Percentiles rank a stretch among this genome's conserved stretches.
Conservation (phyloP, 2,113 vertebrate genomes). For the Cryptotis parvus region DNA sequence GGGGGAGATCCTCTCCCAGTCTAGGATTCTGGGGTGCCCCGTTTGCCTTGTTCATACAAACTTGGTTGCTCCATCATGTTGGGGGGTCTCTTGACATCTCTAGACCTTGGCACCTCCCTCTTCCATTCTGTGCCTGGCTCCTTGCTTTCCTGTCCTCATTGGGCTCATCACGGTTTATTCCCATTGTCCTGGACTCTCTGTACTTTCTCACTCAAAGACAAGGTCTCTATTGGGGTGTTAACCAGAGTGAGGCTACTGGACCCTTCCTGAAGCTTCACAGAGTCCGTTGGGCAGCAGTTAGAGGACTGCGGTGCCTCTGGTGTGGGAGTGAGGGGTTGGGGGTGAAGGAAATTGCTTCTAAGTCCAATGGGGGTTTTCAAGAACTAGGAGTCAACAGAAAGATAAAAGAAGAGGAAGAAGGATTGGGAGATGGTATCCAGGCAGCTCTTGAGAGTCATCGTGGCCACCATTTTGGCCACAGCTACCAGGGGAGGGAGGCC, state of each 20-base stretch:
- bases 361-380: neutral
- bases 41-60: neutral
- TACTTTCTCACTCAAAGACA: neutral
- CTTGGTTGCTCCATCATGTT: fast-evolving
- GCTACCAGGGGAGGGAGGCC: neutral
- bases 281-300: neutral
- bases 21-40: neutral
- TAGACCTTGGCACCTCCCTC: neutral
- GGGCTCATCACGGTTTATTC: neutral
- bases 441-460: neutral
- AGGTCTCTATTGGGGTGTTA: neutral
- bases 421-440: neutral
- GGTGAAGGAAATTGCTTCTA: neutral
- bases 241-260: no score
- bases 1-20: neutral
- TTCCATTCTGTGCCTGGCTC: neutral
- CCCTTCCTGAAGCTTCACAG: neutral
- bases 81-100: neutral
- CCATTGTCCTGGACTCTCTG: neutral
- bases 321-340: neutral
- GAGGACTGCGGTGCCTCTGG: fast-evolving
- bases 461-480: neutral
- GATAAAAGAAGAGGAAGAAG: neutral
- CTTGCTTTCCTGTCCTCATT: neutral
- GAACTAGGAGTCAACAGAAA: neutral